These are phyloP conservation scores for Enchytraeus crypticus DNA, from an alignment of 2,888 invertebrate species.

Conservation along the genomic window DNA sequence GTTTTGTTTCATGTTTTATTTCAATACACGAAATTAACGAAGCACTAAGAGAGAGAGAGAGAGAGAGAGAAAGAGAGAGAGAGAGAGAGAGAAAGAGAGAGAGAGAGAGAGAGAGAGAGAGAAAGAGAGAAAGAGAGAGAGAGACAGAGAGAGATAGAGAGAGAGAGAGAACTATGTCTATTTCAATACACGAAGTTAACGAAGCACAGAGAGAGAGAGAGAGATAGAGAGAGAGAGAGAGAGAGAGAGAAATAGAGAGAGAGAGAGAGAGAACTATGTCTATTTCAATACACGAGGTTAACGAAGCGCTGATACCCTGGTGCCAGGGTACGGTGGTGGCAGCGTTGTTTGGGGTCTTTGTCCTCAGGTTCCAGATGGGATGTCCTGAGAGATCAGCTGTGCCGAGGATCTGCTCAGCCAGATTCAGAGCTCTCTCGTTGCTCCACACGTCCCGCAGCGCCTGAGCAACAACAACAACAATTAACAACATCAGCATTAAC, in stretches of 20 bases:
- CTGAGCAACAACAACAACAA: constrained; percentile 21
- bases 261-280: too few species aligned
- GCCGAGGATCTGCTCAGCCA: constrained; percentile 42
- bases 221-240: too few species aligned
- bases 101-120: neutral
- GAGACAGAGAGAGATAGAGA: too few species aligned
- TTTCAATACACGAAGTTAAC: neutral
- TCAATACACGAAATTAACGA: neutral
- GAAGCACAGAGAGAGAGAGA: neutral
- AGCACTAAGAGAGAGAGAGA: neutral
- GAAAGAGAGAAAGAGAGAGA: neutral
- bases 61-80: neutral
- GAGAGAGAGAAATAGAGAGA: too few species aligned
- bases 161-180: too few species aligned
- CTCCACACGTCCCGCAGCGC: constrained; percentile 38
- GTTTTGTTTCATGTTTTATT: too few species aligned
- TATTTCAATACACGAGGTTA: too few species aligned
- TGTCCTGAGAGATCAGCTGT: constrained; percentile 39
- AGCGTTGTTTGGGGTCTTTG: constrained; percentile 41
- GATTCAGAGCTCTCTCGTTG: constrained; percentile 38
- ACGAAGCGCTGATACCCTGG: constrained; percentile 32
- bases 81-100: neutral
- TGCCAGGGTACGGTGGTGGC: constrained; percentile 46
- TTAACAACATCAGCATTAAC: too few species aligned
- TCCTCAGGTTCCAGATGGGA: constrained; percentile 45